phyloP scores from a whole-genome alignment of 2,797 vertebrate species.

The Pipistrellus pipistrellus region DNA sequence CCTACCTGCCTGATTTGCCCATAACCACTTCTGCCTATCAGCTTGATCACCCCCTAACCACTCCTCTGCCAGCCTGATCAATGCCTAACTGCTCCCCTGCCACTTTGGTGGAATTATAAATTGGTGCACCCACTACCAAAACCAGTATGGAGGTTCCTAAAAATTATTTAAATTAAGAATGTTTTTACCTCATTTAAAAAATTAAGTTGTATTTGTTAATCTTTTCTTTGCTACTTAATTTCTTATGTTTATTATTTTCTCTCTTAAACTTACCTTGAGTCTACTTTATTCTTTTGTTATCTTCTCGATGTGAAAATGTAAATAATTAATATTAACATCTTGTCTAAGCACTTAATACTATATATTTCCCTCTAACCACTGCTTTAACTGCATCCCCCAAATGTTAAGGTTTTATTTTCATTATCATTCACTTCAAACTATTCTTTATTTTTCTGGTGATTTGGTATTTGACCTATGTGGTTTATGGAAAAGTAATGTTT shows the following conservation, averaged over 20 bases:
- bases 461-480: neutral
- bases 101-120: neutral
- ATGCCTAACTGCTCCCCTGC: no score
- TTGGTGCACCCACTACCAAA: neutral
- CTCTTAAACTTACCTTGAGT: neutral
- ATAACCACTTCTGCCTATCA: no score
- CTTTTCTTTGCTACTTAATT: neutral
- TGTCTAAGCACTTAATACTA: neutral
- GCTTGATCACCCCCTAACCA: no score
- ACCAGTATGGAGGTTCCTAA: neutral
- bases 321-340: neutral
- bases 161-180: neutral
- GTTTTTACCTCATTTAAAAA: neutral
- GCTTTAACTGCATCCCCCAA: neutral
- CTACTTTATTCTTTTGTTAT: neutral
- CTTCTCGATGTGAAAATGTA: neutral
- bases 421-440: neutral
- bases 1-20: no score
- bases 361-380: neutral
- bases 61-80: no score
- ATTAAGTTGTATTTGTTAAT: neutral
- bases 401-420: neutral
- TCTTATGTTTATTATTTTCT: neutral
- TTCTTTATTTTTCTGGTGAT: neutral
- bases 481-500: neutral